Evolutionary conservation across 2,113 vertebrate genomes (phyloP).

Genomic region (Leucoraja erinaceus): DNA sequence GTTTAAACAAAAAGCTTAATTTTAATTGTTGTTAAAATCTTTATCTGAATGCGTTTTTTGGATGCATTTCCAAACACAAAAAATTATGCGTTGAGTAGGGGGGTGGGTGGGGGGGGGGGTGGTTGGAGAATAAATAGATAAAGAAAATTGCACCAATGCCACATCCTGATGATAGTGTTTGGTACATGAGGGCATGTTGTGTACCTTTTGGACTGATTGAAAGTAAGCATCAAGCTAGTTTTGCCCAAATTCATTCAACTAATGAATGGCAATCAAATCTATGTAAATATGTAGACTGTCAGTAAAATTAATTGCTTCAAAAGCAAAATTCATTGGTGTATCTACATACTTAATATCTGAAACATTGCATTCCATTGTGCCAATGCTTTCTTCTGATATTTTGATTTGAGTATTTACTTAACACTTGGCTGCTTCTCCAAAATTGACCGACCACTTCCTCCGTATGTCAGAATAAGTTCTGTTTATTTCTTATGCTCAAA

Average conservation of each 20-base stretch:
- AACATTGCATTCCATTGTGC: not conserved
- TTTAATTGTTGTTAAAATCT: not conserved
- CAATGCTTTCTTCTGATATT: not conserved
- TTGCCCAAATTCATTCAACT: not conserved
- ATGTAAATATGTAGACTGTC: not conserved
- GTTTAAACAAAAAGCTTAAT: not conserved
- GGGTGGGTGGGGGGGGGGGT: no score
- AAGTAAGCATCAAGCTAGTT: not conserved
- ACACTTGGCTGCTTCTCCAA: not conserved
- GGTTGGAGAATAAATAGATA: not conserved
- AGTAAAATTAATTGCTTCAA: not conserved
- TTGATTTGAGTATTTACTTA: conserved; percentile 26
- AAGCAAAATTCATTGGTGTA: not conserved
- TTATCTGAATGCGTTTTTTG: not conserved
- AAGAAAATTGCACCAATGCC: not conserved
- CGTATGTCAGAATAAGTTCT: not conserved
- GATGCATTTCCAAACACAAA: not conserved
- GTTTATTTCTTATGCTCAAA: not conserved
- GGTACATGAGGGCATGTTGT: not conserved
- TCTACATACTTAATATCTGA: not conserved
- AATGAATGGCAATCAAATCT: not conserved
- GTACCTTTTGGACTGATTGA: not conserved
- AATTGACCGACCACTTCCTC: not conserved
- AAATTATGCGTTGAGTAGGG: not conserved
- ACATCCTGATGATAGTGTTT: not conserved